A percentile compares a stretch with the other conserved stretches of the same genome.
phyloP scores from a whole-genome alignment of 2,797 vertebrate genomes.

The Oryzias sinensis region DNA sequence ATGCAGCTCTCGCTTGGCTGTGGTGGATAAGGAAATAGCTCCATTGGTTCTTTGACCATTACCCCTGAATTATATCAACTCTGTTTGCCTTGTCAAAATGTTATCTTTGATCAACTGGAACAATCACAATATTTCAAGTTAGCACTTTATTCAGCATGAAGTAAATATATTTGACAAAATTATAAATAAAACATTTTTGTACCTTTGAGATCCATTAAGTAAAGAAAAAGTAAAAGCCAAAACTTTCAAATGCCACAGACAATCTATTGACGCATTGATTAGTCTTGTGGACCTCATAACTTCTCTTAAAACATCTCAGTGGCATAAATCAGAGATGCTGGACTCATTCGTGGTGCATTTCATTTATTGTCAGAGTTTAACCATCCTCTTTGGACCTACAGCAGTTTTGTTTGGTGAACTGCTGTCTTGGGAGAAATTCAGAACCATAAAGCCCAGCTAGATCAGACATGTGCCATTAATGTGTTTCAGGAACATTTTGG shows the following conservation, averaged over 20 bases:
- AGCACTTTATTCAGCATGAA: neutral
- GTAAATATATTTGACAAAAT: neutral
- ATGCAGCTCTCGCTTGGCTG: too few species aligned
- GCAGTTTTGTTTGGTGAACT: neutral
- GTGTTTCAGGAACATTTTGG: too few species aligned
- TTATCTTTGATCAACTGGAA: too few species aligned
- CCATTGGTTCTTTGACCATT: too few species aligned
- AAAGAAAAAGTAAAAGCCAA: neutral
- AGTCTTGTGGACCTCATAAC: neutral
- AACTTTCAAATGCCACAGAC: neutral
- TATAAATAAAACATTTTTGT: neutral
- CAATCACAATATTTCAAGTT: too few species aligned
- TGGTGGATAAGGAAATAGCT: too few species aligned
- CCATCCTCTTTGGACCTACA: neutral
- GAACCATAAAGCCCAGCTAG: neutral
- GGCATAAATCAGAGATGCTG: neutral
- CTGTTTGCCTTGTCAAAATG: too few species aligned
- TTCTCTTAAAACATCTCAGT: neutral
- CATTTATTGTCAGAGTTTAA: neutral
- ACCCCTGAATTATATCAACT: too few species aligned
- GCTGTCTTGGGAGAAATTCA: neutral
- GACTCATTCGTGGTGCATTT: neutral
- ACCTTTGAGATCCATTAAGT: neutral
- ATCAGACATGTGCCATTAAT: neutral
- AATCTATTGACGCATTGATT: neutral